Evolutionary conservation across 2,888 invertebrate species (phyloP).

Genomic region (Andrena chrysosceles): DNA sequence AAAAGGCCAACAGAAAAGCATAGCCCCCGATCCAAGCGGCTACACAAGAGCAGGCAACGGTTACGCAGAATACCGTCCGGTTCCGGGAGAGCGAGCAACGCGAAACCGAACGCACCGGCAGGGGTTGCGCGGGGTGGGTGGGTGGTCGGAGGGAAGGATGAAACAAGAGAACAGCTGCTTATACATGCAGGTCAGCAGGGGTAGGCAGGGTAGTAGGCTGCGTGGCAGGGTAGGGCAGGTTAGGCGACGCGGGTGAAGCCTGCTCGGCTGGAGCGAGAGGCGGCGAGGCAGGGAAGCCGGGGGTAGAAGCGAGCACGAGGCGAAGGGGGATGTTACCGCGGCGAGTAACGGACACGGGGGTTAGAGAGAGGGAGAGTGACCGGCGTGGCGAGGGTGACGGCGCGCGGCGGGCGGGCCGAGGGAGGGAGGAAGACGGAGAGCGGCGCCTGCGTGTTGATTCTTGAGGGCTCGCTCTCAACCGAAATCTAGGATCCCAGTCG

Average conservation of each 20-base stretch:
- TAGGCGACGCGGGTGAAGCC: conserved; percentile 17
- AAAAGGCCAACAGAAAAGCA: too few species aligned
- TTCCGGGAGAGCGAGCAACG: not conserved
- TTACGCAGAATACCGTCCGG: not conserved
- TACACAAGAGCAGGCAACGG: too few species aligned
- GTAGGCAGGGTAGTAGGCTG: conserved; percentile 23
- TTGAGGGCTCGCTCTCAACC: conserved; percentile 69
- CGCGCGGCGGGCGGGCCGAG: not conserved
- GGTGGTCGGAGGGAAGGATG: not conserved
- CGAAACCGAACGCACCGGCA: not conserved
- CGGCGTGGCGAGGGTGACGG: conserved; percentile 30
- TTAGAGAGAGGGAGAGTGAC: conserved; percentile 16
- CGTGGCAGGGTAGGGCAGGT: conserved; percentile 40
- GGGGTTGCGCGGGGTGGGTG: not conserved
- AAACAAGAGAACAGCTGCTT: conserved; percentile 36
- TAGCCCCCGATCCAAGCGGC: too few species aligned
- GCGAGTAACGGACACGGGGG: not conserved
- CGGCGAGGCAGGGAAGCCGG: not conserved
- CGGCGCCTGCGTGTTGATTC: conserved; percentile 69
- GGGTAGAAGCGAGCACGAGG: not conserved
- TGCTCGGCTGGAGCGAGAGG: conserved; percentile 9
- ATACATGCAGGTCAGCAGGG: conserved; percentile 42
- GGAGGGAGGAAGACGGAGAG: conserved; percentile 29
- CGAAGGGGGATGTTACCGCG: too few species aligned
- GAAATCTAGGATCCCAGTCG: conserved; percentile 75